phyloP scores from a whole-genome alignment of 2,797 vertebrate species.

The Chiloscyllium punctatum region DNA sequence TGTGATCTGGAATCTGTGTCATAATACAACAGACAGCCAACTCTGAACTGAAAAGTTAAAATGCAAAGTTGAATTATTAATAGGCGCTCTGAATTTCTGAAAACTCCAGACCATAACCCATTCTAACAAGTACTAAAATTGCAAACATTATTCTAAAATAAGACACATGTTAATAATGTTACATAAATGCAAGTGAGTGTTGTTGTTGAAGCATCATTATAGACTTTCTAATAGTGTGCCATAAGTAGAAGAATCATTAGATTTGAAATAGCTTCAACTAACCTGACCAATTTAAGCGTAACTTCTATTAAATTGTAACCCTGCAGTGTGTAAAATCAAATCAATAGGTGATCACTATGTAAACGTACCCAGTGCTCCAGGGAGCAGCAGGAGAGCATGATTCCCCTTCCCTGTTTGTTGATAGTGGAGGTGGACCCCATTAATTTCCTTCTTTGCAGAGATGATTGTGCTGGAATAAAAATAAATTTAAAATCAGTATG shows the following conservation, averaged over 20 bases:
- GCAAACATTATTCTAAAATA: not conserved
- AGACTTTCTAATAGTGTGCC: not conserved
- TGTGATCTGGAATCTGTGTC: no score
- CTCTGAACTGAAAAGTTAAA: not conserved
- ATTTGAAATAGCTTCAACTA: not conserved
- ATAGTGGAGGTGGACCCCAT: slow-evolving; percentile 75
- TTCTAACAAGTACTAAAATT: not conserved
- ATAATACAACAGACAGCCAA: not conserved
- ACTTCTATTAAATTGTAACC: not conserved
- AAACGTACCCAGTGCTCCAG: slow-evolving; percentile 74
- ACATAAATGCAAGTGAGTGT: not conserved
- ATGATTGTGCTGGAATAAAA: slow-evolving; percentile 57
- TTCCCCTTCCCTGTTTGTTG: slow-evolving; percentile 68
- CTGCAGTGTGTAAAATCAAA: not conserved
- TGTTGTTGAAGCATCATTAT: not conserved
- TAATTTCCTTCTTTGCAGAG: slow-evolving; percentile 64
- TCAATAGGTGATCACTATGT: not conserved
- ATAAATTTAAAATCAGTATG: slow-evolving; percentile 32
- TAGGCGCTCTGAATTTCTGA: not conserved
- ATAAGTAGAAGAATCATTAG: not conserved
- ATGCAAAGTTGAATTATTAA: not conserved
- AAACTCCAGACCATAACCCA: not conserved
- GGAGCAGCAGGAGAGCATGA: slow-evolving; percentile 72
- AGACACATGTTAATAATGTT: not conserved
- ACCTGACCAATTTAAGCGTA: not conserved